These are phyloP conservation scores for Monopterus albus DNA, from an alignment of 2,113 vertebrate genomes.

Conservation along the genomic window DNA sequence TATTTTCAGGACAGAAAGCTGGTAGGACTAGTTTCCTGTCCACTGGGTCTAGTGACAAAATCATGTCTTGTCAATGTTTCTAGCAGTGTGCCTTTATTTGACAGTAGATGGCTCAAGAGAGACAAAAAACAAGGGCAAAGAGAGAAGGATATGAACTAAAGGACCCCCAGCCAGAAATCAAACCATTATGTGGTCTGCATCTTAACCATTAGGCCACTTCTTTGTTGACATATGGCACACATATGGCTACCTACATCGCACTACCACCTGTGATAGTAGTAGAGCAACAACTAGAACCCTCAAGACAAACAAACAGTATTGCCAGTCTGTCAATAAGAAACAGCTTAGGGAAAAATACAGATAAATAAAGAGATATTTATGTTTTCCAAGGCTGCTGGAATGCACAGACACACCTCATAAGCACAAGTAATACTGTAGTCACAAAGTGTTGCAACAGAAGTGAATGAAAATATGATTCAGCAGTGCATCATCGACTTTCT, in stretches of 20 bases:
- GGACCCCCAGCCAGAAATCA: too few species aligned
- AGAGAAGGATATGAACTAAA: too few species aligned
- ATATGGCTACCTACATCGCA: constrained; percentile 14
- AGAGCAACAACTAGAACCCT: constrained; percentile 17
- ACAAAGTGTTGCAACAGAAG: constrained; percentile 12
- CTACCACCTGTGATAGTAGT: constrained; percentile 20
- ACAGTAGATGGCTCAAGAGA: too few species aligned
- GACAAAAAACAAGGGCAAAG: too few species aligned
- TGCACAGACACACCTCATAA: constrained; percentile 22
- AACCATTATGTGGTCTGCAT: too few species aligned
- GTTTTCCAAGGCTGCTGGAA: neutral
- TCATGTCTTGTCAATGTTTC: neutral
- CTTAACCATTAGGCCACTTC: too few species aligned
- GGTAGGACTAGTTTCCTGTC: constrained; percentile 2
- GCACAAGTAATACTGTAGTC: neutral
- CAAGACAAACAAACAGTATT: constrained; percentile 9
- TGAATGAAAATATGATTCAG: constrained; percentile 33
- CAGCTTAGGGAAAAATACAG: neutral
- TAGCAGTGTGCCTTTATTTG: too few species aligned
- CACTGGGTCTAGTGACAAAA: neutral
- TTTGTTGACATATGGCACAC: constrained; percentile 5
- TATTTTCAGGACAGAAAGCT: neutral
- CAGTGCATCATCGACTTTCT: constrained; percentile 25
- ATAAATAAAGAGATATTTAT: constrained; percentile 19
- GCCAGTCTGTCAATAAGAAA: constrained; percentile 17